Conservation (phyloP, 2,888 invertebrate species). For the Dasysyrphus tricinctus region DNA sequence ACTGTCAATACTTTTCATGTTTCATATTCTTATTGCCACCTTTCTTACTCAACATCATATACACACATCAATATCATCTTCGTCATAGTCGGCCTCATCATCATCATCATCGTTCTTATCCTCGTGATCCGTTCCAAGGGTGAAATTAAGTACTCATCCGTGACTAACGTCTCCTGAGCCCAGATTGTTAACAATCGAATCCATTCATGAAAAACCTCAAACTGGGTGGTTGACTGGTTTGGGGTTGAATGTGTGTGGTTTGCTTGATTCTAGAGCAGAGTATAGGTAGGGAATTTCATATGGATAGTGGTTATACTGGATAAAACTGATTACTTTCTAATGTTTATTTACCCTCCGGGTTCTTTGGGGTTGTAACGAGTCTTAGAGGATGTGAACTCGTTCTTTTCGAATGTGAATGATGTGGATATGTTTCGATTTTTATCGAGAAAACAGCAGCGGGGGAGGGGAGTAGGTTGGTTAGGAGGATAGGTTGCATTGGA, state of each 20-base stretch:
- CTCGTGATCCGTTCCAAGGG: conserved; percentile 78
- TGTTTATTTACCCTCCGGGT: conserved; percentile 76
- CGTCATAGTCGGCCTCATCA: conserved; percentile 59
- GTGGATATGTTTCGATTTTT: conserved; percentile 40
- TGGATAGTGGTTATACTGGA: conserved; percentile 66
- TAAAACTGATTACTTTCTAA: conserved; percentile 77
- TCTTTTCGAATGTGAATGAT: conserved; percentile 19
- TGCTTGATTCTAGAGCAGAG: conserved; percentile 28
- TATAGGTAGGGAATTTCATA: conserved; percentile 19
- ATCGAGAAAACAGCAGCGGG: background rate
- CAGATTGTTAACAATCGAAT: conserved; percentile 76
- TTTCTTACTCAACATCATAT: conserved; percentile 6
- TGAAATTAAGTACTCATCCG: conserved; percentile 81
- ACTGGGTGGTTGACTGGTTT: conserved; percentile 58
- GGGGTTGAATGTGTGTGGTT: conserved; percentile 34
- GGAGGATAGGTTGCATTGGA: background rate
- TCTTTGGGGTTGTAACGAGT: conserved; percentile 4
- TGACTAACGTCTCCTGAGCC: conserved; percentile 79
- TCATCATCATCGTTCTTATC: conserved; percentile 64
- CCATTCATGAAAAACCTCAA: conserved; percentile 72
- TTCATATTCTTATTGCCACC: conserved; percentile 13
- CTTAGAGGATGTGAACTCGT: conserved; percentile 56
- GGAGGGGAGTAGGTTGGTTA: background rate
- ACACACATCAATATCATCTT: conserved; percentile 36
- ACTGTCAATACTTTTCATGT: conserved; percentile 24